Percentiles rank a stretch among this genome's conserved stretches.
These are phyloP conservation scores for Ancistrus triradiatus DNA, from an alignment of 2,113 vertebrate species.

Conservation along the genomic window DNA sequence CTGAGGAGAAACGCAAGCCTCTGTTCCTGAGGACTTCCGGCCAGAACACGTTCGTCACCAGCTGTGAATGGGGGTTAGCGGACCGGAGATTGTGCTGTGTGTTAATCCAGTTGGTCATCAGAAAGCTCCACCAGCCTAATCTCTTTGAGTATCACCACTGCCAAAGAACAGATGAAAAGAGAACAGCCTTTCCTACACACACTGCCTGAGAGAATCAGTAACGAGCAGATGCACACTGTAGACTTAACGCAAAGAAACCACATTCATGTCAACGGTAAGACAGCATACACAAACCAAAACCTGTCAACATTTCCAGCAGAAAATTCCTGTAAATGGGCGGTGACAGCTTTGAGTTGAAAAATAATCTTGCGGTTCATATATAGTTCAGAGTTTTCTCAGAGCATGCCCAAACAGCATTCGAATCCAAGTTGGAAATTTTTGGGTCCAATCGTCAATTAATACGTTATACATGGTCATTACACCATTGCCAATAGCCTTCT, in stretches of 20 bases:
- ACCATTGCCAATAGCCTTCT: no score
- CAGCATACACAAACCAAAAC: background rate
- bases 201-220: background rate
- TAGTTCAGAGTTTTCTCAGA: no score
- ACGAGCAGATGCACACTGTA: background rate
- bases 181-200: background rate
- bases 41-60: conserved; percentile 10
- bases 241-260: background rate
- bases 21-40: background rate
- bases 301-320: background rate
- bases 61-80: conserved; percentile 15
- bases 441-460: no score
- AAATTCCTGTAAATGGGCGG: background rate
- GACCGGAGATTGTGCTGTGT: conserved; percentile 31
- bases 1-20: background rate
- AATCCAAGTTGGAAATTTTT: no score
- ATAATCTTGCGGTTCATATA: background rate
- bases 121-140: conserved; percentile 58
- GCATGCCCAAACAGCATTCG: no score
- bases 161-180: background rate
- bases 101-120: conserved; percentile 57
- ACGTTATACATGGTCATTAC: no score
- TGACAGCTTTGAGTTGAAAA: conserved; percentile 13
- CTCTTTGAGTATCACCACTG: conserved; percentile 42
- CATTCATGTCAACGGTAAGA: background rate